A percentile compares a stretch with the other conserved stretches of the same genome.
Evolutionary conservation across 2,797 vertebrate genomes (phyloP).

Genomic region (Anolis apletophallus): DNA sequence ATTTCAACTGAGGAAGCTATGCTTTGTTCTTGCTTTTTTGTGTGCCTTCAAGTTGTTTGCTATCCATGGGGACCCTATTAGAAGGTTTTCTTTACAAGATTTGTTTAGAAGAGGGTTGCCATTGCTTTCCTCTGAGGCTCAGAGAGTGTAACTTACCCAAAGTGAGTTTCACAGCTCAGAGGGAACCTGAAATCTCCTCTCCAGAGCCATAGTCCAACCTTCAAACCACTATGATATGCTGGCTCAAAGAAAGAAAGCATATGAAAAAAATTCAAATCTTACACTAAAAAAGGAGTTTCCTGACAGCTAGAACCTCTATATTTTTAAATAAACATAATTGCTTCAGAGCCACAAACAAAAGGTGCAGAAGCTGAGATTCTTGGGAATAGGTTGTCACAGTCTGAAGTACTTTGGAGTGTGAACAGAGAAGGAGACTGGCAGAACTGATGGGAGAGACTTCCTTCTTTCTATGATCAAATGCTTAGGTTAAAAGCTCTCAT

Average conservation of each 20-base stretch:
- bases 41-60: too few relatives aligned
- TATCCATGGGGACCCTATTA: too few relatives aligned
- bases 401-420: not conserved
- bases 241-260: not conserved
- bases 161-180: too few relatives aligned
- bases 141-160: too few relatives aligned
- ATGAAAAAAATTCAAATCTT: not conserved
- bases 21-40: too few relatives aligned
- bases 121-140: too few relatives aligned
- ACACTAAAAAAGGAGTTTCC: not conserved
- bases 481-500: not conserved
- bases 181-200: too few relatives aligned
- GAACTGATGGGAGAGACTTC: not conserved
- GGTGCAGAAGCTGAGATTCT: not conserved
- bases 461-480: not conserved
- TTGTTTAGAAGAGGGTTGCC: too few relatives aligned
- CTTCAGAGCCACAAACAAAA: not conserved
- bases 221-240: too few relatives aligned
- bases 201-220: too few relatives aligned
- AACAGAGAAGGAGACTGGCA: not conserved
- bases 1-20: not conserved
- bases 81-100: too few relatives aligned
- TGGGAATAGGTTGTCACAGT: not conserved
- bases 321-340: not conserved
- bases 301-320: too few relatives aligned